Base-by-base conservation (phyloP, 1,140 invertebrate genomes). In the Arctopsyche grandis region DNA sequence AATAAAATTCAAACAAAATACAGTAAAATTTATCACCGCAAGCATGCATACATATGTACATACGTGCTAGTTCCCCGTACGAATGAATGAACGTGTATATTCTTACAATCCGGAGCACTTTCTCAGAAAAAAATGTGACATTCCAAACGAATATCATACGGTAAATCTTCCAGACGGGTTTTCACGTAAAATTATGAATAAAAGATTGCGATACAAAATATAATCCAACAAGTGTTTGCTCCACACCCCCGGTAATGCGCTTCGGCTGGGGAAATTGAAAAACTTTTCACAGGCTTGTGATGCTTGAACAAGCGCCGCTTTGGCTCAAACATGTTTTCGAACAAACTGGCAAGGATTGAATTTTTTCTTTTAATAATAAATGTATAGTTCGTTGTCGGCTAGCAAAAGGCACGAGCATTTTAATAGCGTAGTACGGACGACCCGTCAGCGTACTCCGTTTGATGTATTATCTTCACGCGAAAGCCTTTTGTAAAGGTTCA, bases 241-340 rank as follows among this genome's bases (percentile, higher is more conserved):
- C 48, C 16, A 52, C 48, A 52, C 12, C 48, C 48, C 48, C 29
- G 29, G 29, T 52, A 52, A 52, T 52, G 48, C 16, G 16, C 48
- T 66, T 66, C 60, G 19, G 21, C 48, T 26, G 1, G 60, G 60
- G 60, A 66, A 66, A 66, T 66, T 66, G 60, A 22, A 66, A 66
- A 66, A 66, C 60, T 66, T 66, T 66, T 52, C 48, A 52, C 3
- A 52, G 12, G 12, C 48, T 52, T 3, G 16, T 21, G 21, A 12
- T 26, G 19, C 21, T 12, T 66, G 60, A 66, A 66, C 24, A 66
- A 21, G n/a, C 60, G 3, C 21, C 19, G 21, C 21, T 66, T 66
- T 66, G 19, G 19, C 52, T 56, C 19, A 56, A 56, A 56, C 52
- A 56, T 10, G 19, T 21, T 66, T 12, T 66, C 10, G 21, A 52